Conservation (phyloP, 2,888 invertebrate species). For the Arrhopalites spinosus region DNA sequence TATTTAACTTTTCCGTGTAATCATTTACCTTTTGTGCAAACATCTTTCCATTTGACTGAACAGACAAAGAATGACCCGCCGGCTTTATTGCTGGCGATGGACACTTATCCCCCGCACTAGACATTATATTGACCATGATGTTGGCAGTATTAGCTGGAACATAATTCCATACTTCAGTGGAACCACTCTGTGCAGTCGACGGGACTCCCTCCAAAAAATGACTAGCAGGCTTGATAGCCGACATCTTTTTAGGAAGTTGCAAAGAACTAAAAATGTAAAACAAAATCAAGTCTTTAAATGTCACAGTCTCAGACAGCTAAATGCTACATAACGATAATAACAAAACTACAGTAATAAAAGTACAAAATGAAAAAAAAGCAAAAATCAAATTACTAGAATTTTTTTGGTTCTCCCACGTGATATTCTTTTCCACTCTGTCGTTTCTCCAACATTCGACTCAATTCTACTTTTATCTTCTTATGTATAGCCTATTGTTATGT, state of each 20-base stretch:
- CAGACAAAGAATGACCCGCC: slow-evolving; percentile 28
- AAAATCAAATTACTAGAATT: too few species aligned
- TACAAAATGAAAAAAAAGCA: too few species aligned
- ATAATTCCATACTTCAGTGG: slow-evolving; percentile 14
- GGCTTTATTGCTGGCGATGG: slow-evolving; percentile 30
- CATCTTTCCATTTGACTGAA: slow-evolving; percentile 18
- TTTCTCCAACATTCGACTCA: too few species aligned
- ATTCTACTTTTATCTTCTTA: too few species aligned
- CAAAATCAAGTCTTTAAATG: neutral
- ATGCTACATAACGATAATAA: neutral
- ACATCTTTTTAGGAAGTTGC: slow-evolving; percentile 3
- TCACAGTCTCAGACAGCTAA: too few species aligned
- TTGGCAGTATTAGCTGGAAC: neutral
- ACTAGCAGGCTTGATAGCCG: slow-evolving; percentile 32
- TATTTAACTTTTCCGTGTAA: slow-evolving; percentile 9
- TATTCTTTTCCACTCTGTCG: too few species aligned
- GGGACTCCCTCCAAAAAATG: slow-evolving; percentile 27
- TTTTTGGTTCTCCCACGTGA: too few species aligned
- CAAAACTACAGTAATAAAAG: too few species aligned
- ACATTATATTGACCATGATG: neutral
- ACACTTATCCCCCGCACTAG: neutral
- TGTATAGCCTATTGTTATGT: too few species aligned
- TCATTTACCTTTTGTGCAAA: slow-evolving; percentile 33
- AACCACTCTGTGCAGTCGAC: neutral
- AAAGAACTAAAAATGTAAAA: neutral